Base-by-base conservation (phyloP, 2,797 vertebrate genomes). In the Myripristis jacobus region DNA sequence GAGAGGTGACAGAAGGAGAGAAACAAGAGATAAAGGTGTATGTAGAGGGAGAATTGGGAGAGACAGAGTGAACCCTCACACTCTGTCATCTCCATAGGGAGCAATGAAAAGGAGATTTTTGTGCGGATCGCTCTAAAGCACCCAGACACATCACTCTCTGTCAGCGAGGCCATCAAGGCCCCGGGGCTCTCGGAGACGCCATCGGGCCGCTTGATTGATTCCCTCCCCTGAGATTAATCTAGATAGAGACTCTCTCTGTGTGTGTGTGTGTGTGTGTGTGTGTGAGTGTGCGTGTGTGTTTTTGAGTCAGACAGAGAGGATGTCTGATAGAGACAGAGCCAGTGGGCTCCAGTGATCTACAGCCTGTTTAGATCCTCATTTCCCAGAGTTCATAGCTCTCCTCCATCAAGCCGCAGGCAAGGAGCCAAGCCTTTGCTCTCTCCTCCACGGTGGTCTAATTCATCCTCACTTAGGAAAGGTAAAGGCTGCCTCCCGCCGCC, bases 291-390 rank as follows among this genome's bases (percentile, higher is more conserved):
- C 68, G 76, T 57, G 59, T 29, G 59, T 18, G 36, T 75, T 70
- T 82, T 34, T 64, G 75, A 47, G 74, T 75, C 38, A 12, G 66
- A 61, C 52, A 29, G 77, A 69, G 61, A 51, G 29, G 15, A 27
- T 60, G 72, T 82, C 71, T 81, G 83, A 83, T 77, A 78, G 74
- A 89, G 75, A 73, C 65, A 19, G 87, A 87, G 79, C 70, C 78
- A 71, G 63, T 69, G 82, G 73, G 82, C 76, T 77, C 55, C 44
- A 62, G 87, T 92, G 91, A 93, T 93, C 85, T 92, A 92, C 88
- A 61, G 87, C 85, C 83, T 88, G 81, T 89, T 92, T 88, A 91
- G 86, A 87, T 91, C 83, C 88, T 93, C 82, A 89, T 89, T 93
- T 93, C 87, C 82, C 82, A 83, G 84, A 83, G 85, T 91, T 92